These are phyloP conservation scores for Helicoverpa assulta DNA, from an alignment of 2,888 invertebrate species.

Conservation along the genomic window DNA sequence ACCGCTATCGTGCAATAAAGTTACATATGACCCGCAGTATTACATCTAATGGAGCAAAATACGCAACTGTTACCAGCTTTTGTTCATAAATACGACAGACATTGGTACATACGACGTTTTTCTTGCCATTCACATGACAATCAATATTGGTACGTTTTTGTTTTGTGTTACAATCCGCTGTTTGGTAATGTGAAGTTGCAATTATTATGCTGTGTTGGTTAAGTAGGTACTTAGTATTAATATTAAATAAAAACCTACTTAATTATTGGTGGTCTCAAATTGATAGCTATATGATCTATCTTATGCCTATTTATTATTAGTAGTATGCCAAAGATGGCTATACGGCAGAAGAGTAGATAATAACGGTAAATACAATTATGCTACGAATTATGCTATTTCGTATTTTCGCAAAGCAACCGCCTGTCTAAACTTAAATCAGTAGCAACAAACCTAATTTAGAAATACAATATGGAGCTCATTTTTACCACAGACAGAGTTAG, in stretches of 20 bases:
- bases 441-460: neutral
- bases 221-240: neutral
- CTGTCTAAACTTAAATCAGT: too few relatives aligned
- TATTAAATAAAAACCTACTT: too few relatives aligned
- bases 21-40: conserved; percentile 53
- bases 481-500: too few relatives aligned
- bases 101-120: conserved; percentile 66
- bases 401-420: too few relatives aligned
- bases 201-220: conserved; percentile 5
- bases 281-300: too few relatives aligned
- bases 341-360: too few relatives aligned
- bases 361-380: too few relatives aligned
- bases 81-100: conserved; percentile 9
- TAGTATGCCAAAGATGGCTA: too few relatives aligned
- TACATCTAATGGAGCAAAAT: conserved; percentile 54
- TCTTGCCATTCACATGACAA: conserved; percentile 77
- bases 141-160: conserved; percentile 73
- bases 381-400: too few relatives aligned
- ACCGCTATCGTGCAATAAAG: conserved; percentile 28
- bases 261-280: too few relatives aligned
- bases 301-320: too few relatives aligned
- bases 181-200: conserved; percentile 47
- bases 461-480: neutral
- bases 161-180: conserved; percentile 49
- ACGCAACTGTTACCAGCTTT: conserved; percentile 36